phyloP scores from a whole-genome alignment of 92 coral and sea anemone genomes.

The Siderastrea radians region DNA sequence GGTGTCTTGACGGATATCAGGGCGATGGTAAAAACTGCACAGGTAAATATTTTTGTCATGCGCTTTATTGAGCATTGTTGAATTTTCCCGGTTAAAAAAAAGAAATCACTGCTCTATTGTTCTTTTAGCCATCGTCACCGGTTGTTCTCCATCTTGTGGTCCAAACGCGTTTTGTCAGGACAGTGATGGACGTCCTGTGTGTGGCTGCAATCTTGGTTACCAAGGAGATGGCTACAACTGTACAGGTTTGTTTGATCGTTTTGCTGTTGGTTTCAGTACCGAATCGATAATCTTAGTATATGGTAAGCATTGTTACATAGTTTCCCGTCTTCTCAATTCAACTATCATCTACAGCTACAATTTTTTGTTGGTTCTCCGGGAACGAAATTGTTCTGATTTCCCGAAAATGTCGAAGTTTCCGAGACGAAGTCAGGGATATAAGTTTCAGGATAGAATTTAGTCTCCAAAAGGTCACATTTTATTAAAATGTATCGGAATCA shows the following conservation, averaged over 20 bases:
- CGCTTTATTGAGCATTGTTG: neutral
- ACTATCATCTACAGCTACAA: no score
- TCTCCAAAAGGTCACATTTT: neutral
- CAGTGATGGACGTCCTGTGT: conserved; percentile 12
- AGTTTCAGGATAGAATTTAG: neutral
- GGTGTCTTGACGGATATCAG: conserved; percentile 32
- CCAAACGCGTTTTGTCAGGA: conserved; percentile 42
- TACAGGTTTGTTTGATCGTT: conserved; percentile 28
- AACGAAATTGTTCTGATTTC: no score
- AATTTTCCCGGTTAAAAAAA: neutral
- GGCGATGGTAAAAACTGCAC: conserved; percentile 53
- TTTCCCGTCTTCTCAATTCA: no score
- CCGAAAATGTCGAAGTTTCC: no score
- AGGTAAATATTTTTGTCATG: neutral
- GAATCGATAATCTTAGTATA: no score
- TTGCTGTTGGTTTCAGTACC: no score
- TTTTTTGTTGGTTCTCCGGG: no score
- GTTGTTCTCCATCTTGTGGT: conserved; percentile 59
- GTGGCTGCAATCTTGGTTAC: conserved; percentile 47
- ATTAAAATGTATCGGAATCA: neutral
- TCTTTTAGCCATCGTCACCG: conserved; percentile 11
- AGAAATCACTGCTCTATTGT: neutral
- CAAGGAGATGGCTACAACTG: conserved; percentile 43
- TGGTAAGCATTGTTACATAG: no score
- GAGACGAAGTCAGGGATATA: neutral